Percentiles rank a stretch among this genome's conserved stretches.
Conservation (phyloP, 23 tunicate species). For the Styela plicata region DNA sequence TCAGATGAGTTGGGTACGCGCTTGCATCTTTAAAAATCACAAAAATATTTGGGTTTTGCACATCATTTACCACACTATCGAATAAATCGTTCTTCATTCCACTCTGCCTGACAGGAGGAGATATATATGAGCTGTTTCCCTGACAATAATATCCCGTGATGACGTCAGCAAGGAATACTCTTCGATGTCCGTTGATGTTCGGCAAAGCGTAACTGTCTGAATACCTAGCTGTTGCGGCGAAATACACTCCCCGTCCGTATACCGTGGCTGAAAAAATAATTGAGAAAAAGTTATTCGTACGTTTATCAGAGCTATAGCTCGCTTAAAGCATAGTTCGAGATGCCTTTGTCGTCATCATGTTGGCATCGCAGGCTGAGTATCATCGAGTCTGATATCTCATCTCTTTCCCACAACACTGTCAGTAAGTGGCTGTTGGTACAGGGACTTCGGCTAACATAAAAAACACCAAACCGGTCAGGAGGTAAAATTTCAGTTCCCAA, state of each 20-base stretch:
- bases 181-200: background rate
- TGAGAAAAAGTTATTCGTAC: background rate
- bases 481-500: too few species aligned
- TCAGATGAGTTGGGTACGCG: conserved; percentile 43
- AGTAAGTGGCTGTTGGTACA: too few species aligned
- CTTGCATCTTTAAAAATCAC: conserved; percentile 64
- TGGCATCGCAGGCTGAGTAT: too few species aligned
- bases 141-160: conserved; percentile 55
- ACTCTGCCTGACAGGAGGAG: conserved; percentile 20
- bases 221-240: conserved; percentile 42
- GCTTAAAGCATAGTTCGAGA: too few species aligned
- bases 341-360: too few species aligned
- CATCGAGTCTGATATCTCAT: too few species aligned
- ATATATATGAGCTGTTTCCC: conserved; percentile 16
- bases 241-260: conserved; percentile 67
- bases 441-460: too few species aligned
- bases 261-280: background rate
- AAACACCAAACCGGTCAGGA: too few species aligned
- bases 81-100: conserved; percentile 21
- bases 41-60: conserved; percentile 27
- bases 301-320: too few species aligned
- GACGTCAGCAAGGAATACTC: conserved; percentile 67
- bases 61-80: conserved; percentile 43
- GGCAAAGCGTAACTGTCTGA: conserved; percentile 34
- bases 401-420: too few species aligned